Base-by-base conservation (phyloP, 2,888 invertebrate species). In the Rhingia rostrata region DNA sequence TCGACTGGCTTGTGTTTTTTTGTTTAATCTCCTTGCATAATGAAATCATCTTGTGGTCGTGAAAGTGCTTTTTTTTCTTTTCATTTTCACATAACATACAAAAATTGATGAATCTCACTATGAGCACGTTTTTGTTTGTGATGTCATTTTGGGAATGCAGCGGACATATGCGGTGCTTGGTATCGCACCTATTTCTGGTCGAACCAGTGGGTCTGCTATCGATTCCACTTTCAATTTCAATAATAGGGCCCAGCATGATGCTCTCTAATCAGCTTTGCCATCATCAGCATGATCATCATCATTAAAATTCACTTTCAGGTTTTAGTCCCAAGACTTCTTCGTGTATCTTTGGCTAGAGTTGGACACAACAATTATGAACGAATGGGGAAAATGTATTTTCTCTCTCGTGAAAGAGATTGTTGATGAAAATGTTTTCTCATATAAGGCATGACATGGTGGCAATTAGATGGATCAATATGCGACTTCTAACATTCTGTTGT, bases 161-260 rank as follows among this genome's bases (percentile, higher is more conserved):
- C 22, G 12, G 47, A 56, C 54, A 69, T 30, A 37, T 22, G 22
- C 22, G 22, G 22, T 22, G 22, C 22, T 22, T 22, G 22, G 22
- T 41, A 41, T 37, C 35, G 35, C 41, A n/a, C 39, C 54, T 53
- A 67, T 75, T 22, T 67, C 30, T 33, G 33, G n/a, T 45, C 35
- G 2, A 41, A 53, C 32, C 32, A 22, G 63, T 58, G 49, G 56
- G 49, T 33, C 22, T 22, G 47, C 35, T 41, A 70, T 78, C 49
- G 63, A 70, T 70, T 41, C 60, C 66, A 72, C 79, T 79, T 79
- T 79, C 79, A 33, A 14, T 79, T 79, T 79, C 60, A 54, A 32
- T 51, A 56, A 32, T 9, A 61, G 60, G 67, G 32, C 49, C 4
- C 14, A 12, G 22, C 22, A n/a, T 22, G 39, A 10, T 12, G 53